Evolutionary conservation across 2,888 invertebrate genomes (phyloP).

Genomic region (Melanotus villosus): DNA sequence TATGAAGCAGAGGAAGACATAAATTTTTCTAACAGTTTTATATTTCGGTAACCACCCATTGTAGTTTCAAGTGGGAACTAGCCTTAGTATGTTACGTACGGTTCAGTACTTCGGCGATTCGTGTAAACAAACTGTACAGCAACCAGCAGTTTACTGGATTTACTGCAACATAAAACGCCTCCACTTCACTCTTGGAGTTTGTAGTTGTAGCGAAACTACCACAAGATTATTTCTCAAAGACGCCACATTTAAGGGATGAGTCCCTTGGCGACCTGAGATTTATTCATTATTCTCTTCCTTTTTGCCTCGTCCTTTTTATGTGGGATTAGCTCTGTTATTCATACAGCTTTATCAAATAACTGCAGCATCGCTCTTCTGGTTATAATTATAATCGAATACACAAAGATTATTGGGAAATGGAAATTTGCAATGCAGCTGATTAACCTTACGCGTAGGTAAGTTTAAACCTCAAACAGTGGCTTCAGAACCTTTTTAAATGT

Average conservation of each 20-base stretch:
- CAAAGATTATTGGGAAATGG: too few species aligned
- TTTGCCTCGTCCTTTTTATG: constrained; percentile 16
- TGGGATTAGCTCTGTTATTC: constrained; percentile 8
- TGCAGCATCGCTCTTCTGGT: too few species aligned
- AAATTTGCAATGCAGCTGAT: too few species aligned
- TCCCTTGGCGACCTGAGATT: constrained; percentile 26
- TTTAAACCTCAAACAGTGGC: too few species aligned
- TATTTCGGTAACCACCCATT: constrained; percentile 47
- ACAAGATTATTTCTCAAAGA: constrained; percentile 35
- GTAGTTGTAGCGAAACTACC: constrained; percentile 39
- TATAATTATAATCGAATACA: too few species aligned
- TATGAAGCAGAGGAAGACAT: constrained; percentile 43
- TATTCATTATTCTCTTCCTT: constrained; percentile 30
- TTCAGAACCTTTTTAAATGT: too few species aligned
- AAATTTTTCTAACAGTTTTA: constrained; percentile 49
- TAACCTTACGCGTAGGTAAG: too few species aligned
- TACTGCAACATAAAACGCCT: constrained; percentile 65
- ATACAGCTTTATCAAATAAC: too few species aligned
- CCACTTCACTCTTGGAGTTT: constrained; percentile 51
- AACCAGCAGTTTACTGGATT: constrained; percentile 64
- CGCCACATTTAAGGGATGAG: constrained; percentile 26
- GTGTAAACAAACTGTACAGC: constrained; percentile 65
- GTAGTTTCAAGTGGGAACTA: constrained; percentile 45
- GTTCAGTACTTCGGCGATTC: constrained; percentile 55
- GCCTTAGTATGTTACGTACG: constrained; percentile 56